Base-by-base conservation (phyloP, 2,113 vertebrate species). In the Hymenochirus boettgeri region DNA sequence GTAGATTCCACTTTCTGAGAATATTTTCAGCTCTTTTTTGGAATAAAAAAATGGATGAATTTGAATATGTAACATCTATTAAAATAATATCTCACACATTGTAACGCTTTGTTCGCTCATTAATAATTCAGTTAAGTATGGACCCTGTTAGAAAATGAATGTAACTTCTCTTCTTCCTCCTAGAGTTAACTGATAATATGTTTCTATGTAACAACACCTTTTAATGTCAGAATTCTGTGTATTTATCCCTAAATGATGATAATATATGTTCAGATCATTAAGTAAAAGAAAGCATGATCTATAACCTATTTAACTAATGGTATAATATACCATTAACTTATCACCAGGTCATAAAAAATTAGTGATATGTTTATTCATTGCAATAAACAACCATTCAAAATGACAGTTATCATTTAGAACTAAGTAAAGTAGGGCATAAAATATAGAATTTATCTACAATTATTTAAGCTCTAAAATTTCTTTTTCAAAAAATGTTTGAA, bases 201-300 rank as follows among this genome's bases (percentile, higher is more conserved):
- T 89, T 82, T 89, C 86, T 86, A 84, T 85, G 89, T 88, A 90
- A 89, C 87, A 86, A 90, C 82, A 89, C 85, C 87, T 86, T 86
- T 84, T 81, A 77, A 76, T 72, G 75, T 77, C 80, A 81, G 83
- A 83, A 84, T 82, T 82, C 87, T 86, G 87, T 86, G 87, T 83
- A 89, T 87, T 87, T 84, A 81, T 77, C 85, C 86, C 90, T 91
- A 91, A 94, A 93, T 91, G 86, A 89, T 80, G 82, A 83, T 90
- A 91, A 91, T 93, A 86, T 85, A 86, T 89, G 86, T 90, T 89
- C 88, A 91, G 88, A 79, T 88, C 91, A 90, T 92, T 92, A 92
- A 89, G 76, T 88, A 87, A 91, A 89, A 88, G 83, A 85, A 90
- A 91, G 85, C 85, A 82, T 87, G 86, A 88, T 86, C 83, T 82